Evolutionary conservation across 23 tunicate genomes (phyloP).

Genomic region (Oikopleura dioica): DNA sequence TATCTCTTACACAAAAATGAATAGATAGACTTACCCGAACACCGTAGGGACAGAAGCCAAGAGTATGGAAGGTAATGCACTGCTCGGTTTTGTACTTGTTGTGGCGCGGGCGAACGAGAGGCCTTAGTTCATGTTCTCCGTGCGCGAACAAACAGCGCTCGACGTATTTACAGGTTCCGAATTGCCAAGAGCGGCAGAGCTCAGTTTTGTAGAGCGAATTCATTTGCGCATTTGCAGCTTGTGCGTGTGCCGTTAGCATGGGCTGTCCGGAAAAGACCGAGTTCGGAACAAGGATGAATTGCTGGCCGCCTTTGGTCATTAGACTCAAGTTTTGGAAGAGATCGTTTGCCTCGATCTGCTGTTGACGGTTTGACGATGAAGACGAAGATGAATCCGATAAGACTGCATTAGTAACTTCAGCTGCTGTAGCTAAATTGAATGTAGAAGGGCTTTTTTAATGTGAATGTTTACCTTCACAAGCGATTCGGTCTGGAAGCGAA

Average conservation of each 20-base stretch:
- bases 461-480: background rate
- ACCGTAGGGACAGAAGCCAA: conserved; percentile 7
- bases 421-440: background rate
- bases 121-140: conserved; percentile 7
- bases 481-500: background rate
- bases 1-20: too few relatives aligned
- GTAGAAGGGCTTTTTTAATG: background rate
- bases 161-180: background rate
- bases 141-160: conserved; percentile 2
- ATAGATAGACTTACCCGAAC: background rate
- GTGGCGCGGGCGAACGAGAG: background rate
- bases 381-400: background rate
- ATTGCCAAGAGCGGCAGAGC: conserved; percentile 10
- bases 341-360: conserved; percentile 4
- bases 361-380: background rate
- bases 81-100: conserved; percentile 7
- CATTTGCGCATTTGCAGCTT: conserved; percentile 6
- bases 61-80: conserved; percentile 1
- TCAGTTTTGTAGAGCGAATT: background rate
- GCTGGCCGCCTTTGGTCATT: background rate
- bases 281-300: background rate
- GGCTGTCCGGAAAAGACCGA: background rate
- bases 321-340: background rate
- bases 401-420: background rate
- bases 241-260: background rate